Base-by-base conservation (phyloP, 2,888 invertebrate genomes). In the Leucophora obtusa region DNA sequence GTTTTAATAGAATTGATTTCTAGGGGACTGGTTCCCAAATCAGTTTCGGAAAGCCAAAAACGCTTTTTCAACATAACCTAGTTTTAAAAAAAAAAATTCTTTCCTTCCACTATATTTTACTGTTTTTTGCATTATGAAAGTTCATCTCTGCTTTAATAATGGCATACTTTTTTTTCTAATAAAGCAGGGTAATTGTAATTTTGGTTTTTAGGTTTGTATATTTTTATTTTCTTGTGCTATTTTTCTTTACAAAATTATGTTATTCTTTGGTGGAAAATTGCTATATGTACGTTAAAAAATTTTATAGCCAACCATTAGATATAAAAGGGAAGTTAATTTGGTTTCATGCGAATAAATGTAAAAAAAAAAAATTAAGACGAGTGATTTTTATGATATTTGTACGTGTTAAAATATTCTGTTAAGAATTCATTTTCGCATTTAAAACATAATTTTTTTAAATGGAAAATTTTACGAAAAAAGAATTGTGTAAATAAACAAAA, bases 321-420 rank as follows among this genome's bases (percentile, higher is more conserved):
- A 15, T 11, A 50, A 47, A 50, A 24, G 18, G 15, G n/a, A 62
- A 63, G 33, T 50, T 63, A 63, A 63, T 50, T 63, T 63, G 33
- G 33, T 33, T 17, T 17, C 50, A 63, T 33, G 51, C 50, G 18
- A 18, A 63, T 63, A 28, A 62, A 54, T 43, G 43, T 66, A 18
- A 43, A n/a, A 38, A 54, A 18, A 43, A n/a, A 38, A 54, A 54
- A 53, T 63, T 58, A 59, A 33, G 8, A 59, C 38, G 69, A 62
- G 47, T 38, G 14, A 33, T 69, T 71, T 73, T 79, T 79, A 73
- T 62, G 71, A 28, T 54, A 35, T 59, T 69, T 69, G 47, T 69
- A 69, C 69, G 69, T 65, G 69, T 59, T 73, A 35, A 50, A 65
- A 73, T 28, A 58, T 68, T 38, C 5, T 68, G 18, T 62, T 35